Conservation (phyloP, 2,113 vertebrate species). For the Saguinus midas region DNA sequence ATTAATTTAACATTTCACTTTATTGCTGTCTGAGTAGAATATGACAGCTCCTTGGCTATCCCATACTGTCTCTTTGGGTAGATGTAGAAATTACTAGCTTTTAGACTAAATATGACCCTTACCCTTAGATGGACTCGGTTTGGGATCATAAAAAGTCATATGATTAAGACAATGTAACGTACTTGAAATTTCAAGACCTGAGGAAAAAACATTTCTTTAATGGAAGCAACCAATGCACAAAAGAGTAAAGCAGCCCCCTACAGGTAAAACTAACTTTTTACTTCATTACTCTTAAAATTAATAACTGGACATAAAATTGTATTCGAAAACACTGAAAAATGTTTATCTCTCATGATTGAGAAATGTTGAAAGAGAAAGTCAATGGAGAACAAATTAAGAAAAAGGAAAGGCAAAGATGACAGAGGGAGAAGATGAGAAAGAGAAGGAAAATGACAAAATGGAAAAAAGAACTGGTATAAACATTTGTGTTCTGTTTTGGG, state of each 20-base stretch:
- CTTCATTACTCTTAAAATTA: constrained; percentile 2
- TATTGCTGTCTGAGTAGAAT: background rate
- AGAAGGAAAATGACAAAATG: background rate
- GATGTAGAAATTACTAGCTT: background rate
- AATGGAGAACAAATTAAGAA: background rate
- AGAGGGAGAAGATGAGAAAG: background rate
- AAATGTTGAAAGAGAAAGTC: background rate
- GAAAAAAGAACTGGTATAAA: background rate
- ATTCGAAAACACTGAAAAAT: constrained; percentile 9
- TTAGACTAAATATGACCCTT: background rate
- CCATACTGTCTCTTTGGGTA: background rate
- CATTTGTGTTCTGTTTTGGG: background rate
- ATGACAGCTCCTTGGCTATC: background rate
- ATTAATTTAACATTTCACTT: background rate
- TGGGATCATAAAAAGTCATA: constrained; percentile 4
- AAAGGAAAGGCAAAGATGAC: background rate
- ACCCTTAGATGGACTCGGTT: background rate
- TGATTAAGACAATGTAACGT: background rate
- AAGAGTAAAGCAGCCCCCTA: background rate
- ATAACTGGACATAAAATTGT: background rate
- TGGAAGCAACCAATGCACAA: background rate
- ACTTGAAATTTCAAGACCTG: background rate
- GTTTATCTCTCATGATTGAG: background rate
- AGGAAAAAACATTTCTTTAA: background rate
- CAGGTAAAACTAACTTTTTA: background rate